Base-by-base conservation (phyloP, 2,888 invertebrate species). In the Thecophora atra region DNA sequence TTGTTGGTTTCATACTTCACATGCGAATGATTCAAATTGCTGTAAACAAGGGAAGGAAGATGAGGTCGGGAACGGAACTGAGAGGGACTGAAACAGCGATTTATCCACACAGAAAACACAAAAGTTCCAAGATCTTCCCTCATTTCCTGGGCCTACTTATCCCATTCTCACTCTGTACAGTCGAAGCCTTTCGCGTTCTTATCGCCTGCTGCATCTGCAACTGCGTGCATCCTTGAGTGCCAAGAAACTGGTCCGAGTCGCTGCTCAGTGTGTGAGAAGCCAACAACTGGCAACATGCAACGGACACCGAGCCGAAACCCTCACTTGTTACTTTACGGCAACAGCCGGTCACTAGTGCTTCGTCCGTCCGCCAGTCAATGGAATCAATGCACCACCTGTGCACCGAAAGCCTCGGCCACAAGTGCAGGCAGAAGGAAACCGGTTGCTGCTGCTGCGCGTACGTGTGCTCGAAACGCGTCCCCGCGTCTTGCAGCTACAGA, bases 251-350 rank as follows among this genome's bases (percentile, higher is more conserved):
- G 52, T 52, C 51, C 56, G 21, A 21, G 37, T 17, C 21, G 30
- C 52, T n/a, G 37, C 54, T 30, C 54, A 37, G 54, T 67, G 51
- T 67, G 51, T 51, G 47, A 47, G 15, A 44, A 69, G 11, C 30
- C 24, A 6, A 60, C 47, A 42, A 11, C 24, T 15, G 17, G 8
- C 64, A 58, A 44, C 42, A 19, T 17, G 30, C 24, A 37, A 65
- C 58, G 13, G 56, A n/a, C 51, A 28, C 6, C 62, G 3, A 60
- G 37, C 28, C 8, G 19, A 47, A 44, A 44, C 68, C 73, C 73
- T 83, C 83, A 82, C 84, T 79, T 82, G 82, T 83, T 84, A 81
- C 81, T 83, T 82, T 79, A 79, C 77, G 79, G 44, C 66, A 42
- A 7, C 71, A 54, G 51, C 65, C 56, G 62, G 63, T 52, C 63